phyloP scores from a whole-genome alignment of 2,113 vertebrate species.

The Cottus gobio region DNA sequence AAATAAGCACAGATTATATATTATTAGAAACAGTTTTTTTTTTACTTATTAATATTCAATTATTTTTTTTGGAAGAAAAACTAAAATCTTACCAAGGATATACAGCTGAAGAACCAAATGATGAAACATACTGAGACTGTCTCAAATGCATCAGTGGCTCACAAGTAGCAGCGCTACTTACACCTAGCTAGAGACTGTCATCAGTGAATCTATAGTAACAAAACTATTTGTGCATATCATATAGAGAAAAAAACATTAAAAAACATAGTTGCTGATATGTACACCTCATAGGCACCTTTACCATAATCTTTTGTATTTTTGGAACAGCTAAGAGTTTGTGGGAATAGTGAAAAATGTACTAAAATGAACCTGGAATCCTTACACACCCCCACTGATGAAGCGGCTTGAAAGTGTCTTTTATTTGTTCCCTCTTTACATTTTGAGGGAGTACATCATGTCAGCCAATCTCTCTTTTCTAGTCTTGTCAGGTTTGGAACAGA shows the following conservation, averaged over 20 bases:
- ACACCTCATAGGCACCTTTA: not conserved
- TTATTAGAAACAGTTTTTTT: constrained; percentile 84
- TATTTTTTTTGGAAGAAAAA: constrained; percentile 81
- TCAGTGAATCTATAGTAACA: not conserved
- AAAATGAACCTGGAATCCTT: not conserved
- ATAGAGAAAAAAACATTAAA: not conserved
- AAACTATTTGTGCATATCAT: not conserved
- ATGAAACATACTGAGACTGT: constrained; percentile 13
- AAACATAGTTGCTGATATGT: not conserved
- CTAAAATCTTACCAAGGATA: constrained; percentile 79
- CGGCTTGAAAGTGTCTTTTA: no score
- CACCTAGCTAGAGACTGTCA: not conserved
- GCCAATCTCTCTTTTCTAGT: not conserved
- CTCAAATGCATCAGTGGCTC: not conserved
- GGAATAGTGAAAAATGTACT: not conserved
- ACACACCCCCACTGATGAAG: not conserved
- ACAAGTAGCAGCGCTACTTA: not conserved
- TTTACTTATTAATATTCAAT: constrained; percentile 83
- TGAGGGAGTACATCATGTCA: not conserved
- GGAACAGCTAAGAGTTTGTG: not conserved
- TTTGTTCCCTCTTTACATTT: not conserved
- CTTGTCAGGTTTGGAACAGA: not conserved
- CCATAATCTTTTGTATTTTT: not conserved
- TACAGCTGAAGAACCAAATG: constrained; percentile 67
- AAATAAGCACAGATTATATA: constrained; percentile 86